Conservation (phyloP, 2,113 vertebrate species). For the Onychorhynchus coronatus region DNA sequence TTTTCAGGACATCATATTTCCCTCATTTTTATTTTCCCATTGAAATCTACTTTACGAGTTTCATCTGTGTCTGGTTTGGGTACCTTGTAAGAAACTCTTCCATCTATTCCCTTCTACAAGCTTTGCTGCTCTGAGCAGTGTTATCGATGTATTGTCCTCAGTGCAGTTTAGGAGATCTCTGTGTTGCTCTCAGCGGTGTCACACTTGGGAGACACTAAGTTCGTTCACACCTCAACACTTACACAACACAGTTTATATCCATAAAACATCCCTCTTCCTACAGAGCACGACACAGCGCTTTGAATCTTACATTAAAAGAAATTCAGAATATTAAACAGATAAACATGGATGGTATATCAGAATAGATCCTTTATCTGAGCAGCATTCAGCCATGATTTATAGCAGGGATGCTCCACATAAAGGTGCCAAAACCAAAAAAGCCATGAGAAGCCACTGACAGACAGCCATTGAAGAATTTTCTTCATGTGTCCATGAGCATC, state of each 20-base stretch:
- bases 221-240: conserved; percentile 8
- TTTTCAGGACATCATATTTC: neutral
- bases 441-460: neutral
- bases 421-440: neutral
- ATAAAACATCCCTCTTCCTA: neutral
- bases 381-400: neutral
- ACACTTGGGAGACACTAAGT: neutral
- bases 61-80: neutral
- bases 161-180: conserved; percentile 16
- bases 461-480: neutral
- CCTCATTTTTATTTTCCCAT: neutral
- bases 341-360: neutral
- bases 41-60: neutral
- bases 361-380: neutral
- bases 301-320: neutral
- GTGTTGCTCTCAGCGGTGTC: neutral
- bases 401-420: neutral
- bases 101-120: neutral
- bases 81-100: neutral
- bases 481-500: neutral
- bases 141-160: neutral
- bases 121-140: neutral
- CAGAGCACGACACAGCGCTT: neutral
- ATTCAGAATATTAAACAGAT: neutral
- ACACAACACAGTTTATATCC: neutral